phyloP scores from a whole-genome alignment of 2,113 vertebrate genomes.

The Mormyrus iriodes region DNA sequence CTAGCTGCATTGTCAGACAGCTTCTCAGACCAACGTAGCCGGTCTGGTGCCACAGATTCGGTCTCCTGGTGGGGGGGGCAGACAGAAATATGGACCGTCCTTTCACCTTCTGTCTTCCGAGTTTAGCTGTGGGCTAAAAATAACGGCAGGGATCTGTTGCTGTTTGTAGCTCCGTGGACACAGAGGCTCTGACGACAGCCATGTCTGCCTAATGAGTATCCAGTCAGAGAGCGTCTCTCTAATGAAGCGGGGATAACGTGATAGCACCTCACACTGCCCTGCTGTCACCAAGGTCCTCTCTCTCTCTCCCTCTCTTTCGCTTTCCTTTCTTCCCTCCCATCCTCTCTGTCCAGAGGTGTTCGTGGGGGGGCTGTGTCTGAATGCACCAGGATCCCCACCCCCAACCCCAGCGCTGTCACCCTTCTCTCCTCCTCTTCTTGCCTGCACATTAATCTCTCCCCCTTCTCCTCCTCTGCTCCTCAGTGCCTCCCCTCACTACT shows the following conservation, averaged over 20 bases:
- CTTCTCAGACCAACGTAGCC: background rate
- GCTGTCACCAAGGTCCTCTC: background rate
- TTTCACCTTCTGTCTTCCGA: background rate
- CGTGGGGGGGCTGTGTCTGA: background rate
- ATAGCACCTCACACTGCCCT: background rate
- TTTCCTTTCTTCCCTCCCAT: background rate
- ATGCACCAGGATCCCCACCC: background rate
- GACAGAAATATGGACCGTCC: background rate
- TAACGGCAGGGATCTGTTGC: background rate
- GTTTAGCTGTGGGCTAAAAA: background rate
- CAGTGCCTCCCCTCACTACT: background rate
- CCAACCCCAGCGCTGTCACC: background rate
- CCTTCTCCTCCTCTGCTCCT: background rate
- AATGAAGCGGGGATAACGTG: slow-evolving; percentile 23
- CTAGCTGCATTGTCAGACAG: background rate
- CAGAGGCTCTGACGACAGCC: background rate
- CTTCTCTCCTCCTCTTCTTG: background rate
- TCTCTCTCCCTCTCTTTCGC: background rate
- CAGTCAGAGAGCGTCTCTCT: background rate
- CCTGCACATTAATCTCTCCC: background rate
- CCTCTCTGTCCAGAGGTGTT: background rate
- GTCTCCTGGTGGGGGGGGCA: background rate
- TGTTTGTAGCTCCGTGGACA: background rate
- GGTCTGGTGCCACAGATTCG: background rate
- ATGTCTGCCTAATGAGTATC: background rate